Conservation (phyloP, 2,113 vertebrate species). For the Nestor notabilis region DNA sequence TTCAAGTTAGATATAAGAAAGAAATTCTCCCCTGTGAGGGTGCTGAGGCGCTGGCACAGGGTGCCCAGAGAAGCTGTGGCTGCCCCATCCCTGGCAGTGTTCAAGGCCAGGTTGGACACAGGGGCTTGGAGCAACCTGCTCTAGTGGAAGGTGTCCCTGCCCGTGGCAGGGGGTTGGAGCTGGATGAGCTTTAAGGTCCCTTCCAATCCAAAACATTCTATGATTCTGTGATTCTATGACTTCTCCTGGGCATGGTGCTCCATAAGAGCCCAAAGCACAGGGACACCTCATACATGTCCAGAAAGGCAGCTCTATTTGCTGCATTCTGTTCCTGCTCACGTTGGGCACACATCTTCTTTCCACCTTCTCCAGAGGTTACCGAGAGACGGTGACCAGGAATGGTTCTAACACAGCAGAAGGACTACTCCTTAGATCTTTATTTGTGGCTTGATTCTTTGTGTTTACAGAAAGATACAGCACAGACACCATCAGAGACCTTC, state of each 20-base stretch:
- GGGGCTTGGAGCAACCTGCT: not conserved
- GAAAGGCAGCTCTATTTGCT: not conserved
- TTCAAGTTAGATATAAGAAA: not conserved
- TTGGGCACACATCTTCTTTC: not conserved
- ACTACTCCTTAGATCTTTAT: not conserved
- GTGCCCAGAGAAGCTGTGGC: too few species aligned
- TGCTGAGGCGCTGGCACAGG: too few species aligned
- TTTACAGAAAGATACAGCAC: rapidly evolving
- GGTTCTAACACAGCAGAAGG: not conserved
- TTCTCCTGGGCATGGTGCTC: rapidly evolving
- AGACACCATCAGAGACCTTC: not conserved
- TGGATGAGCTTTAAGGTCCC: not conserved
- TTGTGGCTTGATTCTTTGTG: not conserved
- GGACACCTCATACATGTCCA: not conserved
- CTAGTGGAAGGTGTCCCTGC: not conserved
- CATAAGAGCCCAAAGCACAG: not conserved
- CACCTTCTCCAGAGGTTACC: not conserved
- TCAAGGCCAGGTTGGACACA: not conserved
- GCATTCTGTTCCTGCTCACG: rapidly evolving
- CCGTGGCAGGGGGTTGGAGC: not conserved
- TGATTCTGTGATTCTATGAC: not conserved
- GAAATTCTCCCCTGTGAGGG: too few species aligned
- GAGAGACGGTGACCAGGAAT: not conserved
- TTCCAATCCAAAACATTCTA: not conserved
- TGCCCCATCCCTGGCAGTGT: not conserved